Percentiles rank a stretch among this genome's conserved stretches.
These are phyloP conservation scores for Rotaria sp. DNA, from an alignment of 2,888 invertebrate genomes.

Conservation along the genomic window DNA sequence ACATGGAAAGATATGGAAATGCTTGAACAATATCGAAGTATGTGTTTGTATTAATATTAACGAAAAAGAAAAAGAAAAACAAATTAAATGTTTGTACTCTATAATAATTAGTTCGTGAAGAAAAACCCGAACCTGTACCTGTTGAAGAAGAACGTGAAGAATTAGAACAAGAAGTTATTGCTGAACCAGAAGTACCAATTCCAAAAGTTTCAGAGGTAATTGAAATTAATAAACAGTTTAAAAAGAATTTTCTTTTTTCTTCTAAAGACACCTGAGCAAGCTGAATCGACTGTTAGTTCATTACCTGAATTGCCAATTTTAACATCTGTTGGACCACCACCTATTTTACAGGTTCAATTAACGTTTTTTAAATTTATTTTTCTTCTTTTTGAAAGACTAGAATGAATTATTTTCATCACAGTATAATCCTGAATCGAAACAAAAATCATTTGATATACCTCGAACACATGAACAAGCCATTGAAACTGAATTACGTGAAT, in stretches of 20 bases:
- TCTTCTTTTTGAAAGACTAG: not conserved
- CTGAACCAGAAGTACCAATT: not conserved
- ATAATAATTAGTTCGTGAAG: not conserved
- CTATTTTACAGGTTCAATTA: constrained; percentile 35
- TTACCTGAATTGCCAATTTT: constrained; percentile 27
- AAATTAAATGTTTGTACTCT: not conserved
- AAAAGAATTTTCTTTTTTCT: not conserved
- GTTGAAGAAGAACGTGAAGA: not conserved
- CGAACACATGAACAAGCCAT: not conserved
- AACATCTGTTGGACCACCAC: constrained; percentile 36
- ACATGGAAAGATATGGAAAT: constrained; percentile 29
- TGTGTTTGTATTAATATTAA: not conserved
- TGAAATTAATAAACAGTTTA: not conserved
- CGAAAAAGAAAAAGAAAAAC: too few relatives aligned
- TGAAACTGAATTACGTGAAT: constrained; percentile 31
- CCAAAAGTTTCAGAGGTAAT: not conserved
- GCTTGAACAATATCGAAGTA: constrained; percentile 24
- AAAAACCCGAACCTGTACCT: not conserved
- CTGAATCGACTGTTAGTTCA: not conserved
- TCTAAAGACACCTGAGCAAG: not conserved
- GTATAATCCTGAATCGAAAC: constrained; percentile 33
- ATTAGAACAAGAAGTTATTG: not conserved
- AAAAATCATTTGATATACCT: not conserved
- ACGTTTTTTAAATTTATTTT: not conserved
- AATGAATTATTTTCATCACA: not conserved